These are phyloP conservation scores for Garrulus glandarius DNA, from an alignment of 2,797 vertebrate genomes.

Conservation along the genomic window DNA sequence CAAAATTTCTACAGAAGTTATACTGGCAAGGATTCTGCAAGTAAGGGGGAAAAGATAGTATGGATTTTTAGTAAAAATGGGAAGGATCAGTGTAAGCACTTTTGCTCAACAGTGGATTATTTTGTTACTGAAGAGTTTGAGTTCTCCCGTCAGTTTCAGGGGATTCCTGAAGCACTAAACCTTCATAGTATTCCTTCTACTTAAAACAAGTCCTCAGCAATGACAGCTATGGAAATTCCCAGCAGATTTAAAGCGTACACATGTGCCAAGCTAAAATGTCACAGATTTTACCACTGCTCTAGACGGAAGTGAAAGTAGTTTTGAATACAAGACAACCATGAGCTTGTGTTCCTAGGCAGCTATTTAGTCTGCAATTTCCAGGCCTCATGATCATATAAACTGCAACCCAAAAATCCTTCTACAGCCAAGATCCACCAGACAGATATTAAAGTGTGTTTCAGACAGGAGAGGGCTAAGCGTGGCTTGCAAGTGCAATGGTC, in stretches of 20 bases:
- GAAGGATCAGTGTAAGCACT: neutral
- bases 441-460: neutral
- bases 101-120: neutral
- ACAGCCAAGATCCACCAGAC: neutral
- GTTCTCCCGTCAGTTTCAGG: neutral
- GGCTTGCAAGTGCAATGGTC: neutral
- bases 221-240: neutral
- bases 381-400: neutral
- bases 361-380: neutral
- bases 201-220: neutral
- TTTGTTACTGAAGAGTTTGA: neutral
- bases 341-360: neutral
- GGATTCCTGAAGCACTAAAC: neutral
- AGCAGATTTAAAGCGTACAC: neutral
- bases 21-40: neutral
- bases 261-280: neutral
- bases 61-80: neutral
- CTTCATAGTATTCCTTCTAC: neutral
- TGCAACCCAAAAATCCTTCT: neutral
- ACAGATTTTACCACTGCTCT: neutral
- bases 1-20: neutral
- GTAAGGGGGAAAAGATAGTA: neutral
- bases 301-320: neutral
- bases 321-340: accelerated
- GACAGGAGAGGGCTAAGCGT: neutral